Evolutionary conservation across 2,113 vertebrate genomes (phyloP), one percentile per base, ranked within the genome.

Genomic region (Oncorhynchus masou): DNA sequence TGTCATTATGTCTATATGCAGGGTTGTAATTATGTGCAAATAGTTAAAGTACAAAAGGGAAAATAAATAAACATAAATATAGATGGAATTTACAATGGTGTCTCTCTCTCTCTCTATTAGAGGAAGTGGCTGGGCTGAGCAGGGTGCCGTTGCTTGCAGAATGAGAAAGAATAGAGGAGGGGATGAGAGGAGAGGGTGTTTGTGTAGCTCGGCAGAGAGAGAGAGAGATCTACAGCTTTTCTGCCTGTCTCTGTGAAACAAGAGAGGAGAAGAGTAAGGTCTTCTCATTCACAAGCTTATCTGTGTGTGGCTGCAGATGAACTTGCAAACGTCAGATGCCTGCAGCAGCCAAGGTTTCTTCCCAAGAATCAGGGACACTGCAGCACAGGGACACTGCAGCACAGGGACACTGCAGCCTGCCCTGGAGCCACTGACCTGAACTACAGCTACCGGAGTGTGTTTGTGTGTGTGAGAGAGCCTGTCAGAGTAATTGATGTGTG

Each of bases 71-170:
- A 31, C 29, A 31, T 31, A 31, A 31, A 31, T 31, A 31, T 31
- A 31, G 31, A 5, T 31, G 4, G 31, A 5, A 31, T 31, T 31
- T 31, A 31, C 31, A 31, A 31, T 31, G 31, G 59, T 76, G 57
- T 20, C 68, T 25, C 48, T 75, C 73, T 79, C 72, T 81, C 22
- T 72, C 65, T 75, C 69, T 49, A 70, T 49, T 73, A 27, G 25
- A 27, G 25, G 25, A 27, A 27, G 25, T 27, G 25, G 25, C 74
- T 83, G 71, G 81, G 81, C 89, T 86, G 82, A 90, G 90, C 79
- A 74, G 85, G 15, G 84, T 83, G 83, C 84, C 83, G 81, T 87
- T 15, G 81, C 83, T 87, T 76, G 88, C 92, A 94, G 93, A 94
- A 95, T 95, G 92, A 80, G 92, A 80, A 76, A 83, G 84, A 85